Base-by-base conservation (phyloP, 2,797 vertebrate species). In the Microctenopoma steveboyesi region DNA sequence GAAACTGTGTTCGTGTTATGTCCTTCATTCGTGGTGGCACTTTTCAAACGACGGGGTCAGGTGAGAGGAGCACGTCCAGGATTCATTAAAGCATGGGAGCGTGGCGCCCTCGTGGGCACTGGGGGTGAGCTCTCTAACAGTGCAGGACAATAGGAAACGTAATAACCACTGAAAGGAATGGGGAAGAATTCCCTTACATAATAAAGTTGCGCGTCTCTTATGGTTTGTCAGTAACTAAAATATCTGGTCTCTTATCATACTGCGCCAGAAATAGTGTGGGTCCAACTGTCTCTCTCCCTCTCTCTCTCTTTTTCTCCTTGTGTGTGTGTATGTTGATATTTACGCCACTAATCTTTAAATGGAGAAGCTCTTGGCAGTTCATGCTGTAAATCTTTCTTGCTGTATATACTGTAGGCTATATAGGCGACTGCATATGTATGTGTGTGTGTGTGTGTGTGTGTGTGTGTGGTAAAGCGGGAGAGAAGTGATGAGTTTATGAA, bases 21-120 rank as follows among this genome's bases (percentile, higher is more conserved):
- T 27, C 6, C 65, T 64, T 57, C 30, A n/a, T 5, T 12, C 18
- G n/a, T 10, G 7, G 57, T 25, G 35, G 9, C 16, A 73, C 69
- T 81, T 77, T 25, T 39, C 27, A 64, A 46, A 72, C n/a, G 58
- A 48, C 6, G 64, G 79, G 76, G 82, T 85, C 85, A 90, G 76
- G 54, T 73, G 50, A 76, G 63, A 74, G 50, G 69, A 82, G 73
- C 73, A 9, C 71, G 0, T 64, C 63, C 27, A 83, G 84, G 47
- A 79, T 88, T 86, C 84, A 88, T 86, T 81, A 64, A 77, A 63
- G 68, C 22, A 57, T 56, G 60, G 72, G 77, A 33, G 75, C 69
- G 59, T 70, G 88, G 87, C 86, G 84, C 86, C 91, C 77, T 74
- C 82, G 74, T 49, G 66, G 87, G 84, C 77, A 11, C 64, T 10